Percentiles rank a stretch among this genome's conserved stretches.
Evolutionary conservation across 2,888 invertebrate species (phyloP).

Genomic region (Portevinia maculata): DNA sequence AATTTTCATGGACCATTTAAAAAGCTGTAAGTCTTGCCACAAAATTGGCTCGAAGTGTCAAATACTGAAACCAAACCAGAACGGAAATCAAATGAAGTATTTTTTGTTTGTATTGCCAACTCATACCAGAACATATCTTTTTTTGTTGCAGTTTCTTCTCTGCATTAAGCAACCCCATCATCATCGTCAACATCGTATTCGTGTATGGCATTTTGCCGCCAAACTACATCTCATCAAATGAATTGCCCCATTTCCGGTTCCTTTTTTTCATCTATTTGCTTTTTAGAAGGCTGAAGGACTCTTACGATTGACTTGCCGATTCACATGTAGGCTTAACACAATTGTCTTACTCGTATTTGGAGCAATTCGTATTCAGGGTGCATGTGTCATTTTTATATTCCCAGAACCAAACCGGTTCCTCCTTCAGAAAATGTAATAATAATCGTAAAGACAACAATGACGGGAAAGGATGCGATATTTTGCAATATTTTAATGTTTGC

Average conservation of each 20-base stretch:
- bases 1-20: slow-evolving; percentile 81
- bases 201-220: slow-evolving; percentile 56
- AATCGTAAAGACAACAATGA: slow-evolving; percentile 61
- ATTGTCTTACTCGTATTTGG: slow-evolving; percentile 57
- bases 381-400: slow-evolving; percentile 73
- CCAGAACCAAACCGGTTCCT: slow-evolving; percentile 28
- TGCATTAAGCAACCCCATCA: slow-evolving; percentile 39
- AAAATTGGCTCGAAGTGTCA: slow-evolving; percentile 52
- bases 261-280: slow-evolving; percentile 10
- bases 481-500: slow-evolving; percentile 67
- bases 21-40: slow-evolving; percentile 73
- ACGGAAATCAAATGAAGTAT: slow-evolving; percentile 65
- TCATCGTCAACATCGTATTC: slow-evolving; percentile 16
- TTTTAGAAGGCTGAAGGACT: slow-evolving; percentile 37
- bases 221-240: slow-evolving; percentile 69
- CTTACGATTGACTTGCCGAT: slow-evolving; percentile 16
- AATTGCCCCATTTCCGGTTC: slow-evolving; percentile 67
- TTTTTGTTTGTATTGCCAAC: slow-evolving; percentile 56
- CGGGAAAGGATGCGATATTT: slow-evolving; percentile 42
- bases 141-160: slow-evolving; percentile 13
- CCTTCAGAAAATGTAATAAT: slow-evolving; percentile 51
- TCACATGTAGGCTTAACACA: slow-evolving; percentile 63
- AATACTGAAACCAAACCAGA: slow-evolving; percentile 37
- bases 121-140: slow-evolving; percentile 30
- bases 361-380: slow-evolving; percentile 73